Base-by-base conservation (phyloP, 2,888 invertebrate species). In the Monopis laevigella region DNA sequence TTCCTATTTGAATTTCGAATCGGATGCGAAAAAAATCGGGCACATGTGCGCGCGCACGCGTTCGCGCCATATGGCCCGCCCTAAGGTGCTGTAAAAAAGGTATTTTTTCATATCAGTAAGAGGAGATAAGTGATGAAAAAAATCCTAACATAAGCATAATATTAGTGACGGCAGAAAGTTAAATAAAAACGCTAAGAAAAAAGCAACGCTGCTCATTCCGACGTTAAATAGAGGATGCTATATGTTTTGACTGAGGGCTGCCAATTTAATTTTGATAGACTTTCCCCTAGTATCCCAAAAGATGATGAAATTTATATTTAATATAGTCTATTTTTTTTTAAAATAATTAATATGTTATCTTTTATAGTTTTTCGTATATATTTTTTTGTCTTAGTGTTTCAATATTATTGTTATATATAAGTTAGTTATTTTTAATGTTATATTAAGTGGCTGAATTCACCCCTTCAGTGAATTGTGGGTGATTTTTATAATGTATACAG, bases 71-170 rank as follows among this genome's bases (percentile, higher is more conserved):
- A 70, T 74, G 75, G 53, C 46, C n/a, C n/a, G n/a, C n/a, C n/a
- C n/a, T n/a, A n/a, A 45, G 41, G 45, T 18, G 29, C 16, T n/a
- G 6, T 49, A 32, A 32, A 32, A 32, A 17, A 14, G 14, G 11
- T 29, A 29, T 43, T 58, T 65, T 71, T 71, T 69, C 65, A 32
- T 4, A 10, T 6, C 10, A 29, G 29, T n/a, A 29, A 13, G 29
- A 10, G 16, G 17, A 32, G 32, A 32, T 32, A 32, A 32, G 32
- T 32, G 17, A 10, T 2, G 14, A 32, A 74, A 74, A 77, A 77
- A 74, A 68, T 63, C 45, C 69, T 68, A 73, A 75, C 74, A 75
- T 75, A 75, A 74, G 77, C 74, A 74, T 74, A 74, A 77, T 71
- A 75, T 77, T 75, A 72, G 70, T 65, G 62, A 71, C 58, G 58